These are phyloP conservation scores for Ammodytes dubius DNA, from an alignment of 2,113 vertebrate species.

Conservation along the genomic window DNA sequence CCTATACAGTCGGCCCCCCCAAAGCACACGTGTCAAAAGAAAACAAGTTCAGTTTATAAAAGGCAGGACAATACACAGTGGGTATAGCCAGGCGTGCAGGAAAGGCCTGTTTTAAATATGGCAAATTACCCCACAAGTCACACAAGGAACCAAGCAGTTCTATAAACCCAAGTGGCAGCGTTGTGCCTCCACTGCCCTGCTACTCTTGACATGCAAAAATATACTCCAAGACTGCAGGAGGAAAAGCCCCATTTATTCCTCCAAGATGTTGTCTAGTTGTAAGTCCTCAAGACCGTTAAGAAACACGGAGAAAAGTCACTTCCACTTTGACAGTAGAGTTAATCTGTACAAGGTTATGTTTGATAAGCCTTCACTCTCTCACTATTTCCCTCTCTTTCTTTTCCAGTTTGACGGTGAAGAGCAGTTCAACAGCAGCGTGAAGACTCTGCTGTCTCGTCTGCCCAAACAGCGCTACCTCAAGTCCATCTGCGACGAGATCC, in stretches of 20 bases:
- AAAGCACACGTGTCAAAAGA: constrained; percentile 52
- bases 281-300: neutral
- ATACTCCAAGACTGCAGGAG: constrained; percentile 38
- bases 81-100: constrained; percentile 40
- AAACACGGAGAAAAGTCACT: neutral
- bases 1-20: constrained; percentile 41
- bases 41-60: constrained; percentile 46
- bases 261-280: neutral
- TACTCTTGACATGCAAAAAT: constrained; percentile 58
- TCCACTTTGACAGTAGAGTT: neutral
- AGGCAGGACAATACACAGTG: constrained; percentile 56
- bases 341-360: constrained; percentile 17
- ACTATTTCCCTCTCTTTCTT: constrained; percentile 5
- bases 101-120: constrained; percentile 57
- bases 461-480: constrained; percentile 96
- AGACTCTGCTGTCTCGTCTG: constrained; percentile 90
- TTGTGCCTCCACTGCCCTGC: constrained; percentile 11
- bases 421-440: constrained; percentile 92
- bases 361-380: too few relatives aligned
- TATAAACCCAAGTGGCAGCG: constrained; percentile 30
- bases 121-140: constrained; percentile 54
- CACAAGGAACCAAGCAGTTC: constrained; percentile 32
- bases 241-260: constrained; percentile 25
- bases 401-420: constrained; percentile 91
- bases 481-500: constrained; percentile 94